Evolutionary conservation across 2,888 invertebrate genomes (phyloP).

Genomic region (Exephanes ischioxanthus): DNA sequence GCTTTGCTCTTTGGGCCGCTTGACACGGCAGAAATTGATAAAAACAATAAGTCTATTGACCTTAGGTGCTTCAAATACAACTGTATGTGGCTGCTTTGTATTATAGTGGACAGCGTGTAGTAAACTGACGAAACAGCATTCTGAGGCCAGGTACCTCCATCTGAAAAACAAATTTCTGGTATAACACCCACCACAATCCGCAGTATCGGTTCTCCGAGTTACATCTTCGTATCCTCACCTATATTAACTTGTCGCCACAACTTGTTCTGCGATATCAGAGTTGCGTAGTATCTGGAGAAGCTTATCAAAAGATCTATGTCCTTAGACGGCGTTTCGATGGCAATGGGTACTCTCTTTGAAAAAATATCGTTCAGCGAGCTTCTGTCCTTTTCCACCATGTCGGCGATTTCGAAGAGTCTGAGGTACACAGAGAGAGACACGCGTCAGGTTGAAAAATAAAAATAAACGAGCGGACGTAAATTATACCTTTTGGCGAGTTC

Average conservation of each 20-base stretch:
- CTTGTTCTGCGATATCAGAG: conserved; percentile 55
- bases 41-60: neutral
- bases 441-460: neutral
- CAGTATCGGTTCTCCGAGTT: neutral
- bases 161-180: conserved; percentile 8
- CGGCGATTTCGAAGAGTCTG: conserved; percentile 63
- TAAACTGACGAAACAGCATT: conserved; percentile 62
- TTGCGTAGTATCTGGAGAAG: conserved; percentile 61
- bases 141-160: conserved; percentile 63
- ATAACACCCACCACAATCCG: neutral
- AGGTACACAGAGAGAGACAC: neutral
- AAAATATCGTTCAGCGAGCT: conserved; percentile 55
- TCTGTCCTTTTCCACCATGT: conserved; percentile 65
- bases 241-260: conserved; percentile 64
- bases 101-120: conserved; percentile 57
- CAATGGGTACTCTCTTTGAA: conserved; percentile 48
- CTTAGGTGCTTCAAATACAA: conserved; percentile 64
- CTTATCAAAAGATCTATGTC: conserved; percentile 64
- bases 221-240: conserved; percentile 29
- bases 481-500: conserved; percentile 58
- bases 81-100: conserved; percentile 63
- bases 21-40: no score
- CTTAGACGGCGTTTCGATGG: conserved; percentile 59
- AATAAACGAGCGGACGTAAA: neutral
- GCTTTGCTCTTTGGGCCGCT: no score